Evolutionary conservation across 2,888 invertebrate species (phyloP).

Genomic region (Trichopoda pennipes): DNA sequence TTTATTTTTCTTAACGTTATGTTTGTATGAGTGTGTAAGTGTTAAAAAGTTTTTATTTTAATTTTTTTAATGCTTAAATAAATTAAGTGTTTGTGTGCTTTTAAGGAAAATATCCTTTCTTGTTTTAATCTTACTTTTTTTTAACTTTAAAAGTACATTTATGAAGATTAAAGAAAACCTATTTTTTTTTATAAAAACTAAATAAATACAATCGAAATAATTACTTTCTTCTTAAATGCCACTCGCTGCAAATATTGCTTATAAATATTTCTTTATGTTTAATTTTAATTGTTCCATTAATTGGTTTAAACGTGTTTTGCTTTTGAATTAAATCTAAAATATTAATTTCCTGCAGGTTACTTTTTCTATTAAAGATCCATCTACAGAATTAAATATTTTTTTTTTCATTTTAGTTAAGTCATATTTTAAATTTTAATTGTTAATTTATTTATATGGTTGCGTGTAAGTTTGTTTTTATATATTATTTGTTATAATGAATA

Average conservation of each 20-base stretch:
- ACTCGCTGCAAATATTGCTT: constrained; percentile 65
- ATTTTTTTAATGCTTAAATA: constrained; percentile 38
- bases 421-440: constrained; percentile 14
- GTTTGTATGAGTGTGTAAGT: constrained; percentile 22
- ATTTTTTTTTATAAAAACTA: constrained; percentile 30
- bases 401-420: constrained; percentile 4
- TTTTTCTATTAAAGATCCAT: constrained; percentile 10
- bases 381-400: constrained; percentile 21
- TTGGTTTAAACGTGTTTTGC: constrained; percentile 14
- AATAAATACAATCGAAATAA: constrained; percentile 38
- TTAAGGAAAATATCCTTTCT: constrained; percentile 6
- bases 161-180: constrained; percentile 29
- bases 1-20: constrained; percentile 20
- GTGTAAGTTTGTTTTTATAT: not conserved
- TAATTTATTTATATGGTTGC: constrained; percentile 7
- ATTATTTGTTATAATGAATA: constrained; percentile 19
- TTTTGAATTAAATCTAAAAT: constrained; percentile 23
- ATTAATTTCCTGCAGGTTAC: constrained; percentile 47
- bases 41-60: constrained; percentile 38
- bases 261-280: constrained; percentile 34
- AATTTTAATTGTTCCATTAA: constrained; percentile 31
- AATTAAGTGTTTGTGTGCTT: constrained; percentile 32
- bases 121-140: constrained; percentile 16
- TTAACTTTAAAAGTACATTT: constrained; percentile 26
- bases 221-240: not conserved